Evolutionary conservation across 2,113 vertebrate genomes (phyloP).

Genomic region (Microcebus tavaratra): DNA sequence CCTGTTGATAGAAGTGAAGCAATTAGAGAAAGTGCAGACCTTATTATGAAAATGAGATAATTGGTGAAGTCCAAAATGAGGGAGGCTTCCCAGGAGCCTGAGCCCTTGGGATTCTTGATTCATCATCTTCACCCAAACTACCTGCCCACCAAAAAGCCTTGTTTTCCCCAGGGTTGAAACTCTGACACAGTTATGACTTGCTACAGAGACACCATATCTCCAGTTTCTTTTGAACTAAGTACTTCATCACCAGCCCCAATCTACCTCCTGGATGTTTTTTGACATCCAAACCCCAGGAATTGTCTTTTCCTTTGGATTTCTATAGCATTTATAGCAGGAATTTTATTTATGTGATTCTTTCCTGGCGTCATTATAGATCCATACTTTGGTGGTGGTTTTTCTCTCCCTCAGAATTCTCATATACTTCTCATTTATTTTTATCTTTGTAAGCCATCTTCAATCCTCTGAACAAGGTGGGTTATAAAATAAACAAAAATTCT

Average conservation of each 20-base stretch:
- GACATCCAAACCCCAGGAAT: background rate
- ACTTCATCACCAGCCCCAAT: background rate
- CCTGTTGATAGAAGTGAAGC: slow-evolving; percentile 27
- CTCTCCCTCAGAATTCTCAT: background rate
- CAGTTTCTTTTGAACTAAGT: background rate
- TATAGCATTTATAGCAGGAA: background rate
- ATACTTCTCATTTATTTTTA: background rate
- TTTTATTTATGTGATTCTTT: background rate
- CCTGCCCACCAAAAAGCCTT: background rate
- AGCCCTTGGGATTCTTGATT: background rate
- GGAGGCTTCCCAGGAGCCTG: slow-evolving; percentile 42
- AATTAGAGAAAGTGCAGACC: slow-evolving; percentile 44
- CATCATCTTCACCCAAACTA: background rate
- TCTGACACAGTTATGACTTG: background rate
- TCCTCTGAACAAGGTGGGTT: slow-evolving; percentile 4
- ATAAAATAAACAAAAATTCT: slow-evolving; percentile 41
- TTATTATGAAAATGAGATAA: slow-evolving; percentile 70
- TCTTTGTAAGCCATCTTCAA: slow-evolving; percentile 42
- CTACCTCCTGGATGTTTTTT: background rate
- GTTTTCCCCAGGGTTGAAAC: background rate
- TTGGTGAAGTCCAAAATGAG: background rate
- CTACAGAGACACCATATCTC: too few species aligned
- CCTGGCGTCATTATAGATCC: background rate
- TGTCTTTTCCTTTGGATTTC: background rate
- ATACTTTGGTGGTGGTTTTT: background rate